These are phyloP conservation scores for Aplidium turbinatum DNA, from an alignment of 23 tunicate species.

Conservation along the genomic window DNA sequence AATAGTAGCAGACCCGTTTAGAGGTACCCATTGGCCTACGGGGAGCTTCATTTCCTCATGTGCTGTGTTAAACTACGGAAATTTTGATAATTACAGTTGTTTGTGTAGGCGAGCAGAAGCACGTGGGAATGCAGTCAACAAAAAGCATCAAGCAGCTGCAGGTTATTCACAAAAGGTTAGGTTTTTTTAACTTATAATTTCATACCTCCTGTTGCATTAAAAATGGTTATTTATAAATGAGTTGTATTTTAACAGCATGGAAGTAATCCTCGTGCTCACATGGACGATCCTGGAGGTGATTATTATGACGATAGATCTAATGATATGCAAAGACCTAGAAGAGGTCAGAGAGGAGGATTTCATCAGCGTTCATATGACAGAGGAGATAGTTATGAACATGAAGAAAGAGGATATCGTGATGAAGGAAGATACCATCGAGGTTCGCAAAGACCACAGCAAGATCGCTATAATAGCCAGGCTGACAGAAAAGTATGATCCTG, in stretches of 20 bases:
- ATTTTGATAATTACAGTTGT: neutral
- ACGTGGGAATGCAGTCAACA: constrained; percentile 16
- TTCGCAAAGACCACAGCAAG: neutral
- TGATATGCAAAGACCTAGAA: neutral
- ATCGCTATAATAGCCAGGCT: no score
- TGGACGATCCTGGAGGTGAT: constrained; percentile 66
- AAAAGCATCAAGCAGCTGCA: neutral
- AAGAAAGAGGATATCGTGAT: neutral
- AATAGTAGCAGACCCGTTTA: no score
- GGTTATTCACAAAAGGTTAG: constrained; percentile 7
- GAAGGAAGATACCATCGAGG: neutral
- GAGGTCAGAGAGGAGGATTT: neutral
- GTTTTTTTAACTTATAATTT: neutral
- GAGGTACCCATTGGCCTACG: no score
- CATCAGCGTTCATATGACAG: neutral
- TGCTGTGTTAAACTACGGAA: neutral
- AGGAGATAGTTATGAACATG: neutral
- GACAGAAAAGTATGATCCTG: no score
- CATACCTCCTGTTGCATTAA: neutral
- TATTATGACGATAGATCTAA: neutral
- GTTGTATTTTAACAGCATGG: neutral
- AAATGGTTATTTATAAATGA: neutral
- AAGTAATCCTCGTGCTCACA: constrained; percentile 43
- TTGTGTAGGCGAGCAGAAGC: constrained; percentile 25
- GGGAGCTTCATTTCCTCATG: neutral